phyloP scores from a whole-genome alignment of 2,888 invertebrate genomes.

The Anoncus sp. region DNA sequence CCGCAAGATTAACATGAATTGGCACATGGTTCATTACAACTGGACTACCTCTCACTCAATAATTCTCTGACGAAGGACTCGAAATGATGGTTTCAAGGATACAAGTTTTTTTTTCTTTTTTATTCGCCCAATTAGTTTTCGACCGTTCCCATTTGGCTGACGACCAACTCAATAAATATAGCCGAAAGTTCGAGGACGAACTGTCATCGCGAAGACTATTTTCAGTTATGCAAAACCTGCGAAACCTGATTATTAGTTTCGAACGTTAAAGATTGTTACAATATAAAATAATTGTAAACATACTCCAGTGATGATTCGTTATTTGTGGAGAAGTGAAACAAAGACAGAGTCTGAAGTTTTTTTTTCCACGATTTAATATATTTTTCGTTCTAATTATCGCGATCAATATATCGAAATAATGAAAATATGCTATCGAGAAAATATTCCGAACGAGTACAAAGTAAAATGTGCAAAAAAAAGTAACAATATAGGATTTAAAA shows the following conservation, averaged over 20 bases:
- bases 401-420: too few species aligned
- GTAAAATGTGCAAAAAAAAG: too few species aligned
- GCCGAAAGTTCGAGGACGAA: background rate
- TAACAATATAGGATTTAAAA: too few species aligned
- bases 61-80: background rate
- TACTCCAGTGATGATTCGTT: too few species aligned
- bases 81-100: conserved; percentile 22
- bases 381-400: too few species aligned
- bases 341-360: too few species aligned
- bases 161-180: conserved; percentile 8
- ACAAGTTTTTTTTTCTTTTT: background rate
- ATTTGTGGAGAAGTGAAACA: too few species aligned
- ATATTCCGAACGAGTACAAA: too few species aligned
- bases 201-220: background rate
- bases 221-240: conserved; percentile 6
- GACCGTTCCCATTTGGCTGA: background rate
- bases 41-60: conserved; percentile 15
- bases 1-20: conserved; percentile 43
- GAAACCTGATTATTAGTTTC: background rate
- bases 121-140: conserved; percentile 16
- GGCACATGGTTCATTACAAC: conserved; percentile 19
- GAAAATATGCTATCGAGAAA: too few species aligned
- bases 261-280: background rate
- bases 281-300: too few species aligned
- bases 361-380: too few species aligned